These are phyloP conservation scores for Acronicta psi DNA, from an alignment of 2,888 invertebrate genomes.

Conservation along the genomic window DNA sequence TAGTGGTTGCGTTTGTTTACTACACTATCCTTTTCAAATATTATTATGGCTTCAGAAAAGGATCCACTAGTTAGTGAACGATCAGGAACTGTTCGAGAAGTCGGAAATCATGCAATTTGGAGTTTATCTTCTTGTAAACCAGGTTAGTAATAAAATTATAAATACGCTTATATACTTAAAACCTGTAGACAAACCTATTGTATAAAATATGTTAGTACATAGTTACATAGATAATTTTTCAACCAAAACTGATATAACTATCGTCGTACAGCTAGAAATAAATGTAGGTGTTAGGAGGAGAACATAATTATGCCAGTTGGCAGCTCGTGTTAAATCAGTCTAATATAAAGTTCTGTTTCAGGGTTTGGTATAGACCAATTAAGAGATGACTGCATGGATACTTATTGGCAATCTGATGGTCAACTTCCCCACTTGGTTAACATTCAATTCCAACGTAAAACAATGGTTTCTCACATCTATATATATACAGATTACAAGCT, in stretches of 20 bases:
- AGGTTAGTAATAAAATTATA: constrained; percentile 89
- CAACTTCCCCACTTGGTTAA: constrained; percentile 99
- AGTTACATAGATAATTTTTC: too few species aligned
- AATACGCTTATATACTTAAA: not conserved
- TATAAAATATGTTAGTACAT: too few species aligned
- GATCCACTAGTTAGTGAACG: constrained; percentile 84
- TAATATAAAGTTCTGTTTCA: constrained; percentile 68
- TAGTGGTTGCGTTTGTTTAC: too few species aligned
- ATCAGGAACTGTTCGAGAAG: constrained; percentile 91
- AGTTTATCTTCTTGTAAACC: constrained; percentile 99
- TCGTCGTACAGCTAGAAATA: too few species aligned
- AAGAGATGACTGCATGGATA: constrained; percentile 98
- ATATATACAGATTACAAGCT: constrained; percentile 99
- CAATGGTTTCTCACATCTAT: constrained; percentile 97
- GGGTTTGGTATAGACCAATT: constrained; percentile 99
- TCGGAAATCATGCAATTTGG: constrained; percentile 98
- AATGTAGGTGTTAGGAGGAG: not conserved
- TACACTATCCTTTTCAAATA: too few species aligned
- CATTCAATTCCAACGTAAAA: constrained; percentile 98
- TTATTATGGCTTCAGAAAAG: constrained; percentile 79
- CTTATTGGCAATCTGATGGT: constrained; percentile 99
- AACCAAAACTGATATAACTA: too few species aligned
- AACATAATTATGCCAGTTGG: too few species aligned
- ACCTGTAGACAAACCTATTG: not conserved
- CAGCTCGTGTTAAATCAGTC: not conserved